Conservation (phyloP, 1,140 invertebrate genomes). For the Drosophila ercepeae region DNA sequence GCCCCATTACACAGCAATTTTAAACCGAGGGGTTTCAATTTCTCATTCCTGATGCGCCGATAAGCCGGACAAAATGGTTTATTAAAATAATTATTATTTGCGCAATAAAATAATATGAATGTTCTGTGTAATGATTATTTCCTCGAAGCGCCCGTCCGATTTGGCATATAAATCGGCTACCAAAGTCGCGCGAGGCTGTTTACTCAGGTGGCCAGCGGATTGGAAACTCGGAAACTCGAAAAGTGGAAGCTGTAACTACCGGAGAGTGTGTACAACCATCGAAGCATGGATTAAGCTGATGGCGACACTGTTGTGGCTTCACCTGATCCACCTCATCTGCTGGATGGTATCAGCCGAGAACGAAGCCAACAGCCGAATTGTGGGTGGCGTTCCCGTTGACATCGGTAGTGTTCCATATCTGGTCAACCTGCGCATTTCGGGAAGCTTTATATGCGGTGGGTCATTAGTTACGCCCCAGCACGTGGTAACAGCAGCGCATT, state of each 20-base stretch:
- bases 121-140: slow-evolving; percentile 60
- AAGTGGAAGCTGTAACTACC: slow-evolving; percentile 2
- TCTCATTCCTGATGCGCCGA: slow-evolving; percentile 20
- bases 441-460: slow-evolving; percentile 66
- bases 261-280: slow-evolving; percentile 14
- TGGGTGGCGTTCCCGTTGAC: slow-evolving; percentile 58
- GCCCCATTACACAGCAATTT: slow-evolving; percentile 23
- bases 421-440: slow-evolving; percentile 55
- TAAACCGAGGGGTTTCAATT: slow-evolving; percentile 18
- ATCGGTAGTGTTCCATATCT: slow-evolving; percentile 67
- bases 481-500: slow-evolving; percentile 71
- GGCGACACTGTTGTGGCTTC: slow-evolving; percentile 23
- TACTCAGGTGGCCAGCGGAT: slow-evolving; percentile 62
- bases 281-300: slow-evolving; percentile 49
- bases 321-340: slow-evolving; percentile 3
- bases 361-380: slow-evolving; percentile 59
- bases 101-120: slow-evolving; percentile 59
- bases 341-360: slow-evolving; percentile 29
- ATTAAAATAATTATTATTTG: slow-evolving; percentile 76
- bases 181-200: slow-evolving; percentile 59
- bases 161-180: slow-evolving; percentile 53
- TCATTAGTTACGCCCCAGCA: slow-evolving; percentile 54
- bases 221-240: slow-evolving; percentile 29
- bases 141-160: slow-evolving; percentile 31
- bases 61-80: slow-evolving; percentile 64